Evolutionary conservation across 2,797 vertebrate genomes (phyloP).

Genomic region (Limnodromus scolopaceus): DNA sequence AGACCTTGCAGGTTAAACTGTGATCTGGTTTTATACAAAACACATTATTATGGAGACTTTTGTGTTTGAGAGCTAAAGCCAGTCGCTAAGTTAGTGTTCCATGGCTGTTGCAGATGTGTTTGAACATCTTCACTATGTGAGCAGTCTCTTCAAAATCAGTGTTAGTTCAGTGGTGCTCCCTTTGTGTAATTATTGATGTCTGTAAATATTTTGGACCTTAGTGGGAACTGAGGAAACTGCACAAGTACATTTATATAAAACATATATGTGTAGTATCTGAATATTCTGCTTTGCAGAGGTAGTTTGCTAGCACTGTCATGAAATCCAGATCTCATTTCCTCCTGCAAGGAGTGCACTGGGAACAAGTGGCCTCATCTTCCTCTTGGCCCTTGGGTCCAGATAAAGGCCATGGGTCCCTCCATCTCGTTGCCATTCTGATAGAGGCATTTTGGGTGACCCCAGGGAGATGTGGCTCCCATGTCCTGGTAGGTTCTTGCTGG

Average conservation of each 20-base stretch:
- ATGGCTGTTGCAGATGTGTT: background rate
- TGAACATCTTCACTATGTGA: background rate
- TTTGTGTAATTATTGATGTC: background rate
- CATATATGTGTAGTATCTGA: background rate
- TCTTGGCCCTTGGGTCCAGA: background rate
- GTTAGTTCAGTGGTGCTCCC: background rate
- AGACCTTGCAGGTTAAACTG: slow-evolving; percentile 15
- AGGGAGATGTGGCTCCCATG: background rate
- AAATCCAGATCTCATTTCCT: background rate
- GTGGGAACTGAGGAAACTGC: background rate
- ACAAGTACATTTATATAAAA: background rate
- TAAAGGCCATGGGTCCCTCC: background rate
- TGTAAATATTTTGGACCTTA: background rate
- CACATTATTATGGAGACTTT: background rate
- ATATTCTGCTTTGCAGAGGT: background rate
- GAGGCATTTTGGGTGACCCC: background rate
- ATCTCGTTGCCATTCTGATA: background rate
- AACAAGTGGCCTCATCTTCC: background rate
- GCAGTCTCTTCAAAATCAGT: background rate
- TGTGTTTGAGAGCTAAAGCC: background rate
- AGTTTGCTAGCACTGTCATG: background rate
- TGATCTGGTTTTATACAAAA: slow-evolving; percentile 1
- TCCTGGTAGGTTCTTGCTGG: background rate
- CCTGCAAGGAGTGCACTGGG: background rate
- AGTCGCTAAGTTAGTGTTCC: background rate